Base-by-base conservation (phyloP, 2,888 invertebrate genomes). In the Hemicrepidius hirtus region DNA sequence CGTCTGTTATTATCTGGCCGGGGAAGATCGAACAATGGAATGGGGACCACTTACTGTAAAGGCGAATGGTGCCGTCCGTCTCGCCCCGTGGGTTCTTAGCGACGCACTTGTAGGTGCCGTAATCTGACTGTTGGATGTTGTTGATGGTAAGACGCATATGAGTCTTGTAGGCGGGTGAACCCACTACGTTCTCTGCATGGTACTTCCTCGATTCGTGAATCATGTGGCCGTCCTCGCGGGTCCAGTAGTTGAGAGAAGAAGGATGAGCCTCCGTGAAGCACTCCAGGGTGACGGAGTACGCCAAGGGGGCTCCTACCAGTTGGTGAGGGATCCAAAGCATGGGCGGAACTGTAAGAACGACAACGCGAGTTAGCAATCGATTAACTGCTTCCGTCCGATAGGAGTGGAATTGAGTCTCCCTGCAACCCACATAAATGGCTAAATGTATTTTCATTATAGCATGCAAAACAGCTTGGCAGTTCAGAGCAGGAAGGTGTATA, bases 241-340 rank as follows among this genome's bases (percentile, higher is more conserved):
- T 95, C 96, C 96, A 96, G 85, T 95, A 96, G 87, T 96, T 96
- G 71, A 97, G 89, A 13, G 97, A 96, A 32, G 94, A 94, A 3
- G 97, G 97, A 87, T 96, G 95, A 1, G 97, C 96, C 87, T 97
- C 97, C 5, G 96, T 95, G 84, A 94, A 93, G 84, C 97, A 97
- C 87, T 96, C 96, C 74, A 97, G 87, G 3, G 95, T 95, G 9
- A 96, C 93, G 80, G 94, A 93, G 85, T 93, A 94, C 75, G 93
- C 93, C 71, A 94, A 88, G 0, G 95, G 95, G 13, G 94, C 94
- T 28, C 96, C 95, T 40, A 97, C 95, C 77, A 96, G 88, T 86
- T 97, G 96, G 87, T 96, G 95, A 4, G 96, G 95, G 82, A 97
- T 96, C 93, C 93, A 95, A 69, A 97, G 89, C 95, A 96, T 95